Conservation (phyloP, 2,113 vertebrate species). For the Barbus barbus region DNA sequence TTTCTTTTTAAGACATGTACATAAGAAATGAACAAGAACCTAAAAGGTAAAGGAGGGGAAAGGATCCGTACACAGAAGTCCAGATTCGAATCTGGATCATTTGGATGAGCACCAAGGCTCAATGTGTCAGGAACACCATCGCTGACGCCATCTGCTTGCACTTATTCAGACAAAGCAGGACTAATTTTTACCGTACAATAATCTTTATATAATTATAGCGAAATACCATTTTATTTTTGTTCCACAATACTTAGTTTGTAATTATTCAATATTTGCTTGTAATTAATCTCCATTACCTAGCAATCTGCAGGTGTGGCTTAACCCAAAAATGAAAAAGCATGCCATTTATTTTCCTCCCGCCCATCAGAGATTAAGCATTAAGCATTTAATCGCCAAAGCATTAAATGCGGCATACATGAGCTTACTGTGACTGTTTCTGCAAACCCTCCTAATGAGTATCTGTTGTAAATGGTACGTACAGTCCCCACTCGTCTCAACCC, state of each 20-base stretch:
- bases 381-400: conserved; percentile 9
- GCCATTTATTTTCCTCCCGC: background rate
- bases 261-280: background rate
- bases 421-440: background rate
- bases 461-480: background rate
- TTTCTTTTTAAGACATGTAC: background rate
- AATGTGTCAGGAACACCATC: background rate
- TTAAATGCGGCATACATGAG: background rate
- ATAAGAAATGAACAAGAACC: background rate
- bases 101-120: background rate
- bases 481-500: background rate
- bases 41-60: background rate
- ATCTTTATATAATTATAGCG: background rate
- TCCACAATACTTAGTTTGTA: background rate
- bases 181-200: background rate
- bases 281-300: conserved; percentile 12
- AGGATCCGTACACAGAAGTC: background rate
- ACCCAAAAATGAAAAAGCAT: background rate
- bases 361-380: conserved; percentile 10
- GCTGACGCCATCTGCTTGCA: background rate
- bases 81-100: background rate
- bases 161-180: background rate
- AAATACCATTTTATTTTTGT: background rate
- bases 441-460: background rate
- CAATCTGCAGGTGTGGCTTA: background rate